A percentile compares a stretch with the other conserved stretches of the same genome.
phyloP scores from a whole-genome alignment of 2,888 invertebrate genomes.

The Cosmia pyralina region DNA sequence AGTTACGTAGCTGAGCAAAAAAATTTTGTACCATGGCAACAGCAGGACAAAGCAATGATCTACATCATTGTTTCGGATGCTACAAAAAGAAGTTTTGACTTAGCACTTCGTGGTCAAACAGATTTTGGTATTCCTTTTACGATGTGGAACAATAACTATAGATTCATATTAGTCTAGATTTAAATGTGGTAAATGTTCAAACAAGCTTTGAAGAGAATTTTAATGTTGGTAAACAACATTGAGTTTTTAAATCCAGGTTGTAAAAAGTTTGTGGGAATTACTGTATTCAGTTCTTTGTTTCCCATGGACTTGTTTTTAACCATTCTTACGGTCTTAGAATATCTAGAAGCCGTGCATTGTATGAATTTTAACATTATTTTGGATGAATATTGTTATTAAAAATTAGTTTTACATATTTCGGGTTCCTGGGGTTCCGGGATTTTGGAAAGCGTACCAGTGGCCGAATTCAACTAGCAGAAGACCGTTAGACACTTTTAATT shows the following conservation, averaged over 20 bases:
- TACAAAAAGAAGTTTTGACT: conserved; percentile 26
- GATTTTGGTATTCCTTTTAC: conserved; percentile 6
- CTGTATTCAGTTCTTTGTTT: conserved; percentile 20
- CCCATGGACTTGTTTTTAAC: neutral
- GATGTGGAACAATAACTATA: neutral
- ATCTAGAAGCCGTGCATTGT: too few species aligned
- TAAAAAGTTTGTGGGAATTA: conserved; percentile 19
- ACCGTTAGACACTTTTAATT: neutral
- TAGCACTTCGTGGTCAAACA: neutral
- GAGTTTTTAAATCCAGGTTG: conserved; percentile 3
- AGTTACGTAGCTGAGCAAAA: conserved; percentile 33
- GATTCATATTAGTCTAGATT: neutral
- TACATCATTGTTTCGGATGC: conserved; percentile 16
- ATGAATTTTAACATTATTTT: neutral
- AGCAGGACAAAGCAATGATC: conserved; percentile 23
- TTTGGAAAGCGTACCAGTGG: neutral
- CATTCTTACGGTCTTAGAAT: neutral
- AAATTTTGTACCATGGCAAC: neutral
- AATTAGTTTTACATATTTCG: neutral
- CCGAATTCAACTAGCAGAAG: neutral
- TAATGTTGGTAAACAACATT: neutral
- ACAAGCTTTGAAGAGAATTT: neutral
- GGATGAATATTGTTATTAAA: neutral
- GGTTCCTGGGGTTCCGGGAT: neutral
- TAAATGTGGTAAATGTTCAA: neutral